Evolutionary conservation across 30 jellyfish, hydroid and myxozoan species (phyloP).

Genomic region (Clytia hemisphaerica): DNA sequence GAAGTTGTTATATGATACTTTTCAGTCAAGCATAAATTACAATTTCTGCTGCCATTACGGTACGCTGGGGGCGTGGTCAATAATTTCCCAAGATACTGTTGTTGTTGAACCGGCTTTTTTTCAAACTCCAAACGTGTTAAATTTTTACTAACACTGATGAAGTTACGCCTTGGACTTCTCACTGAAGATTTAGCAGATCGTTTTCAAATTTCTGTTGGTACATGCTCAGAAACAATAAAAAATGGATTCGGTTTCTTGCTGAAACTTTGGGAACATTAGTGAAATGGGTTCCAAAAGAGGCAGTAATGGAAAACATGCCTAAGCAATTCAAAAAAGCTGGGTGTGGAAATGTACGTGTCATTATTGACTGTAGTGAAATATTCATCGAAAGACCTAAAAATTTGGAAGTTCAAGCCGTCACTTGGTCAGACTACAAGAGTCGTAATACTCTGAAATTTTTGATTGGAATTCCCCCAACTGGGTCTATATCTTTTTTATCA

Average conservation of each 20-base stretch:
- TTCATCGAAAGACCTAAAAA: slow-evolving; percentile 45
- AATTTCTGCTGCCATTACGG: too few species aligned
- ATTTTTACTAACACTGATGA: too few species aligned
- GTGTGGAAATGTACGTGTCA: slow-evolving; percentile 17
- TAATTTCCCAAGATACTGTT: too few species aligned
- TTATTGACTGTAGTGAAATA: slow-evolving; percentile 39
- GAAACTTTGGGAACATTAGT: slow-evolving; percentile 28
- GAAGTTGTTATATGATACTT: too few species aligned
- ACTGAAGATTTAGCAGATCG: too few species aligned
- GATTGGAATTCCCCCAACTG: slow-evolving; percentile 41
- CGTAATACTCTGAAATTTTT: slow-evolving; percentile 45
- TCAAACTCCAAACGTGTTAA: too few species aligned
- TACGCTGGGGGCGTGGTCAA: too few species aligned
- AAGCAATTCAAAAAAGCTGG: slow-evolving; percentile 15
- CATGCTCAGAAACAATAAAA: too few species aligned
- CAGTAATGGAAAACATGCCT: slow-evolving; percentile 1
- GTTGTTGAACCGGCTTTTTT: too few species aligned
- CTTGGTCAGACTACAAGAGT: slow-evolving; percentile 55
- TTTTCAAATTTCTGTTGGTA: too few species aligned
- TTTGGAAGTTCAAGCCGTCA: slow-evolving; percentile 36
- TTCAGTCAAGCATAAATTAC: too few species aligned
- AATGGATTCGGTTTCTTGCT: slow-evolving; percentile 28
- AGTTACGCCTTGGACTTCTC: too few species aligned
- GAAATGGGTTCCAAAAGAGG: slow-evolving; percentile 46
- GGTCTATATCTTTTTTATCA: slow-evolving; percentile 29